Conservation (phyloP, 2,888 invertebrate species). For the Acrocera orbiculus region DNA sequence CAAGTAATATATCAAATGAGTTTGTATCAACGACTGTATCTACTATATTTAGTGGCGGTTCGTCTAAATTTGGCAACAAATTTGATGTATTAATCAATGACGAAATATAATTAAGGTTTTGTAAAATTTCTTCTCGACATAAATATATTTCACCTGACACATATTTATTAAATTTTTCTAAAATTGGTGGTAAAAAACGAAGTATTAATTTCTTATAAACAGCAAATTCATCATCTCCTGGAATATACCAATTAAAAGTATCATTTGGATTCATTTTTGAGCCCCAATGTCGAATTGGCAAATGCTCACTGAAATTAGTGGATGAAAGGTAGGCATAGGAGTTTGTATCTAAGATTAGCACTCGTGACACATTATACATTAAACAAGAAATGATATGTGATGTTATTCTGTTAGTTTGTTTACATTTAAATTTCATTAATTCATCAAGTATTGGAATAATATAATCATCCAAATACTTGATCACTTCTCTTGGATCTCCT, state of each 20-base stretch:
- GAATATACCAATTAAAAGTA: conserved; percentile 60
- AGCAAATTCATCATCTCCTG: conserved; percentile 47
- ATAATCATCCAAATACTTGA: conserved; percentile 42
- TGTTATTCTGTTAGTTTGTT: conserved; percentile 45
- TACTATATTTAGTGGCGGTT: conserved; percentile 28
- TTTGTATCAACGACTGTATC: conserved; percentile 9
- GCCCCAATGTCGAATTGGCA: conserved; percentile 72
- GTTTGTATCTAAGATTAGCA: conserved; percentile 43
- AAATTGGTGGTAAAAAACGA: conserved; percentile 46
- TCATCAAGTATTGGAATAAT: conserved; percentile 50
- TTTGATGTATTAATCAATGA: conserved; percentile 49
- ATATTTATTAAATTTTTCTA: conserved; percentile 41
- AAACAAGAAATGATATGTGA: conserved; percentile 42
- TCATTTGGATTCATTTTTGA: conserved; percentile 35
- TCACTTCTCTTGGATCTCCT: conserved; percentile 43
- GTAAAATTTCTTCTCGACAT: conserved; percentile 47
- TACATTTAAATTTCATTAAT: conserved; percentile 48
- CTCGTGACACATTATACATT: conserved; percentile 39
- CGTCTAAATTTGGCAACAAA: conserved; percentile 51
- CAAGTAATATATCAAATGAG: conserved; percentile 31
- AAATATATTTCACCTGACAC: conserved; percentile 34
- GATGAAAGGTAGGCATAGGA: conserved; percentile 43
- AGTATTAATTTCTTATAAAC: conserved; percentile 46
- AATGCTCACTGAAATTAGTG: conserved; percentile 45
- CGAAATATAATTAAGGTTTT: conserved; percentile 33